Conservation (phyloP, 2,797 vertebrate species). For the Schizopygopsis pylzovi region DNA sequence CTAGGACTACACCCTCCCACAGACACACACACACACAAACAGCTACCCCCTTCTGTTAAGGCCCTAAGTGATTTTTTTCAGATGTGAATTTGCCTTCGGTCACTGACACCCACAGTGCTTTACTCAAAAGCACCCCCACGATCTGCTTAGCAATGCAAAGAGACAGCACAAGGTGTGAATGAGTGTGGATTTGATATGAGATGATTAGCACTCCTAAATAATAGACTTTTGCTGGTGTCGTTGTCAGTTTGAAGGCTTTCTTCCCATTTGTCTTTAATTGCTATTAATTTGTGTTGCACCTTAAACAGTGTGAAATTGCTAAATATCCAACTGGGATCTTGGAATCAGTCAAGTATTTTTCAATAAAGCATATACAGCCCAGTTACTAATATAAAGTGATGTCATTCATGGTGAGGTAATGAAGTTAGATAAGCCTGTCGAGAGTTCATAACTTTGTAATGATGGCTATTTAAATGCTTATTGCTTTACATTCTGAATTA, state of each 20-base stretch:
- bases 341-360: constrained; percentile 3
- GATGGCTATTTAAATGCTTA: constrained; percentile 51
- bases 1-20: constrained; percentile 67
- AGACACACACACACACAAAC: constrained; percentile 41
- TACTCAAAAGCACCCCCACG: constrained; percentile 50
- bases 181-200: constrained; percentile 74
- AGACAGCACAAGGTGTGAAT: constrained; percentile 43
- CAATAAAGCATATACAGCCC: not conserved
- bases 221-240: constrained; percentile 61
- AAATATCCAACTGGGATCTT: constrained; percentile 2
- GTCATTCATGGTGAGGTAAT: constrained; percentile 49
- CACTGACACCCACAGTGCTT: constrained; percentile 52
- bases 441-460: constrained; percentile 45
- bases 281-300: constrained; percentile 8
- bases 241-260: constrained; percentile 24
- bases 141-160: constrained; percentile 82
- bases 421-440: constrained; percentile 31
- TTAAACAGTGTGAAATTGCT: constrained; percentile 16
- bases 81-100: constrained; percentile 53
- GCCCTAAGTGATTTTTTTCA: constrained; percentile 56
- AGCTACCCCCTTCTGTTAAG: constrained; percentile 58
- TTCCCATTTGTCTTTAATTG: constrained; percentile 35
- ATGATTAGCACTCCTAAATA: constrained; percentile 81
- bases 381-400: constrained; percentile 20
- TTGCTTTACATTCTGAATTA: constrained; percentile 43